A percentile compares a stretch with the other conserved stretches of the same genome.
Evolutionary conservation across 1,140 invertebrate species (phyloP).

Genomic region (Saxidomus purpurata): DNA sequence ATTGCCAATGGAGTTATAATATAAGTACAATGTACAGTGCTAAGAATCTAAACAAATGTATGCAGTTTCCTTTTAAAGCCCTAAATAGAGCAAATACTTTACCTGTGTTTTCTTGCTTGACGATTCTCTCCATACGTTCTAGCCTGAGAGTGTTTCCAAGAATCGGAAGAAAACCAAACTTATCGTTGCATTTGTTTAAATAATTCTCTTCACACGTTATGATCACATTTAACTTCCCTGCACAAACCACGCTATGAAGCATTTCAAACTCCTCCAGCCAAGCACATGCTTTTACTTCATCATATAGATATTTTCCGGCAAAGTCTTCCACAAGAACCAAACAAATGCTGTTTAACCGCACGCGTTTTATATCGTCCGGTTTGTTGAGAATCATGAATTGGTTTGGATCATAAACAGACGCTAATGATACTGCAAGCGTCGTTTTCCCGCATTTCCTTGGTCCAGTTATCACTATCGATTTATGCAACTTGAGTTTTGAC

Average conservation of each 20-base stretch:
- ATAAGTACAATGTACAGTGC: no score
- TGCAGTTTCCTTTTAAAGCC: no score
- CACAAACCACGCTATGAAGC: neutral
- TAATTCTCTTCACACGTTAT: neutral
- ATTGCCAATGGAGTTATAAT: no score
- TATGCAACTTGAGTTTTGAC: neutral
- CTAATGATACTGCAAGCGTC: neutral
- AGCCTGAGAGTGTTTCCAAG: neutral
- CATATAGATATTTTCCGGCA: neutral
- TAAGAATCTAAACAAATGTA: no score
- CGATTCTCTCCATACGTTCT: neutral
- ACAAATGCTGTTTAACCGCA: neutral
- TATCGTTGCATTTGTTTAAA: neutral
- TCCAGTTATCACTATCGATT: neutral
- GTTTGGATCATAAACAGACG: neutral
- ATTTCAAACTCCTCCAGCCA: neutral
- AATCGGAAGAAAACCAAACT: neutral
- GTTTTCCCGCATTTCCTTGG: neutral
- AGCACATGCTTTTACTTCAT: neutral
- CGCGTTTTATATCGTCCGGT: neutral
- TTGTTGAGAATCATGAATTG: neutral
- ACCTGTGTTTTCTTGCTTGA: neutral
- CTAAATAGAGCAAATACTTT: no score
- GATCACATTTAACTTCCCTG: neutral
- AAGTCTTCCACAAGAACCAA: neutral